Conservation (phyloP, 2,113 vertebrate species). For the Regulus satrapa region DNA sequence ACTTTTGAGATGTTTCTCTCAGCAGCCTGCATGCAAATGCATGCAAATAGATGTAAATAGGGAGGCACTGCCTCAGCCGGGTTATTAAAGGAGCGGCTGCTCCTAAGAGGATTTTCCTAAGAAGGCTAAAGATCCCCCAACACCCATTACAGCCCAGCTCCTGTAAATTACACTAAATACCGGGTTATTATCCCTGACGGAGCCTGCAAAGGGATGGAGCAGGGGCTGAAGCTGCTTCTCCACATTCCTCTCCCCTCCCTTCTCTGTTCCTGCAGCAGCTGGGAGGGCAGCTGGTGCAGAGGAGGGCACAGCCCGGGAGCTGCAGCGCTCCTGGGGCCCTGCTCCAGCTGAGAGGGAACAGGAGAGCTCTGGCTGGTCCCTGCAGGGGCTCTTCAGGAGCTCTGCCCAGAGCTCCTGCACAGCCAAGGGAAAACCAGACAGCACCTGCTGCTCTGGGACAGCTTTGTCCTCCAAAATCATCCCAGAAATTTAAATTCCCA, state of each 20-base stretch:
- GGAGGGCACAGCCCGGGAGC: not conserved
- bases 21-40: slow-evolving; percentile 38
- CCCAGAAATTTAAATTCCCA: not conserved
- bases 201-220: not conserved
- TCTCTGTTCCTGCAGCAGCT: not conserved
- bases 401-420: not conserved
- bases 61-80: not conserved
- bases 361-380: not conserved
- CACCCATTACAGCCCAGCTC: slow-evolving; percentile 26
- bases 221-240: not conserved
- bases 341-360: not conserved
- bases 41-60: slow-evolving; percentile 51
- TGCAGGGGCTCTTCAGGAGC: not conserved
- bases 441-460: not conserved
- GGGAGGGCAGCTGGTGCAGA: not conserved
- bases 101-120: slow-evolving; percentile 55
- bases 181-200: not conserved
- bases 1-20: not conserved
- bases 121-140: slow-evolving; percentile 29
- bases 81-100: slow-evolving; percentile 43
- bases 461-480: not conserved
- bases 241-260: not conserved
- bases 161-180: not conserved
- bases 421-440: accelerated
- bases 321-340: not conserved